Conservation (phyloP, 2,888 invertebrate species). For the Odontothrips loti region DNA sequence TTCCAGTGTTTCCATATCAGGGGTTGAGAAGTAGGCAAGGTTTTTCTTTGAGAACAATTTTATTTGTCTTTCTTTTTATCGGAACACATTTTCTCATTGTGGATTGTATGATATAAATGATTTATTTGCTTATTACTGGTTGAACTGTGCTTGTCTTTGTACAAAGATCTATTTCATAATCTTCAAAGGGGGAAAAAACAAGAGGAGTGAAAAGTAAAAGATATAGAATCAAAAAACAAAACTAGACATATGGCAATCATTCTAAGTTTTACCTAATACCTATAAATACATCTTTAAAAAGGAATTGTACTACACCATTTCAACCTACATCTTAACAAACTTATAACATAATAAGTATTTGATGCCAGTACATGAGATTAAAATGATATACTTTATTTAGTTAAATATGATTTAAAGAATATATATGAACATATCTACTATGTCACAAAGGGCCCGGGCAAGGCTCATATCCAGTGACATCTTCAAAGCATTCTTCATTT, state of each 20-base stretch:
- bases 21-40: too few relatives aligned
- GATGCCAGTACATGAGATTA: conserved; percentile 5
- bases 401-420: conserved; percentile 7
- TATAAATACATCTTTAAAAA: neutral
- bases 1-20: too few relatives aligned
- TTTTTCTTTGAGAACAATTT: neutral
- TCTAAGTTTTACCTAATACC: neutral
- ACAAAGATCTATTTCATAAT: too few relatives aligned
- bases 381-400: neutral
- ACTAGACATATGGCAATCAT: neutral
- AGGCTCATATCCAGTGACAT: neutral
- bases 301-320: neutral
- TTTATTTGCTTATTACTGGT: neutral
- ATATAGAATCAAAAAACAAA: conserved; percentile 1
- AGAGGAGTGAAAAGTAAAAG: neutral
- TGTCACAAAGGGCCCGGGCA: neutral
- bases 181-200: neutral
- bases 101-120: neutral
- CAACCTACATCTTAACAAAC: neutral
- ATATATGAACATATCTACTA: conserved; percentile 5
- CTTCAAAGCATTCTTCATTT: conserved; percentile 14
- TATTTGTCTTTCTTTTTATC: neutral
- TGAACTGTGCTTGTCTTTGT: neutral
- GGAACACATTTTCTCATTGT: neutral
- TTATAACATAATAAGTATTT: conserved; percentile 10